Evolutionary conservation across 1,140 invertebrate genomes (phyloP).

Genomic region (Araneus ventricosus): DNA sequence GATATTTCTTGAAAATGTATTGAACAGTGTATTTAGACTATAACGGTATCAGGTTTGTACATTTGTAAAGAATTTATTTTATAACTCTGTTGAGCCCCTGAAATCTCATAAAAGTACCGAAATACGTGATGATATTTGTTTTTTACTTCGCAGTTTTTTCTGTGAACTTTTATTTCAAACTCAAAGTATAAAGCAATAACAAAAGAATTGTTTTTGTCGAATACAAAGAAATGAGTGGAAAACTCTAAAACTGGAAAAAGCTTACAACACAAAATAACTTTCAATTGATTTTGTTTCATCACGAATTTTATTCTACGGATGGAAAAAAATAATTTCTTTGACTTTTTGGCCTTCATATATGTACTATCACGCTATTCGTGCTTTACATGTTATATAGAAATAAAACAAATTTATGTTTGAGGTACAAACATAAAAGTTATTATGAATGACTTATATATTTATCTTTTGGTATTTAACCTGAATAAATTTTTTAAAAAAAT

Average conservation of each 20-base stretch:
- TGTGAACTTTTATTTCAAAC: background rate
- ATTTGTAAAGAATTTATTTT: background rate
- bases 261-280: background rate
- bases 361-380: too few species aligned
- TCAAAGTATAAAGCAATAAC: background rate
- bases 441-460: too few species aligned
- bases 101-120: constrained; percentile 2
- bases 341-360: too few species aligned
- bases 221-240: background rate
- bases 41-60: background rate
- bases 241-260: background rate
- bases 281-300: background rate
- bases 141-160: background rate
- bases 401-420: too few species aligned
- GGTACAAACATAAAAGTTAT: too few species aligned
- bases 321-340: too few species aligned
- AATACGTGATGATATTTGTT: background rate
- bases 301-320: background rate
- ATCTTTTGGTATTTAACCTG: too few species aligned
- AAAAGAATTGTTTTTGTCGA: background rate
- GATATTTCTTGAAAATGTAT: too few species aligned
- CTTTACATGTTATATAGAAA: too few species aligned
- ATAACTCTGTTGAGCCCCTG: background rate
- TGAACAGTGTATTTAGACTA: too few species aligned
- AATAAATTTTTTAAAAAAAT: too few species aligned